These are phyloP conservation scores for Darevskia nairensis DNA, from an alignment of 2,797 vertebrate species.

Conservation along the genomic window DNA sequence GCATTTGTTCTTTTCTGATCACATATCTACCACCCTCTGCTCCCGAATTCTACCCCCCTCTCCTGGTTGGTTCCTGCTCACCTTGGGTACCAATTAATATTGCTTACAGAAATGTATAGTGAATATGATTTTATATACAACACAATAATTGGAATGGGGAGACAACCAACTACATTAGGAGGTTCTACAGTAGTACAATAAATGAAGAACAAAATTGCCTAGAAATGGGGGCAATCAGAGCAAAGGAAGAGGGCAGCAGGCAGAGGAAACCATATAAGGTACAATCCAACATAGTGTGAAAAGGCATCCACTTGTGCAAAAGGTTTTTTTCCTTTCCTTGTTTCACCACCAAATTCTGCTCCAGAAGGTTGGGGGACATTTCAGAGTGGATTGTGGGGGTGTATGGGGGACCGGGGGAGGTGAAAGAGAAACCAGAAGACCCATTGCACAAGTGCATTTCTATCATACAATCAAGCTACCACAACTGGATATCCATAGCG, in stretches of 20 bases:
- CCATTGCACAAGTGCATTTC: too few relatives aligned
- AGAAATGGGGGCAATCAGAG: neutral
- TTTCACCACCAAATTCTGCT: too few relatives aligned
- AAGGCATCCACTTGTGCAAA: too few relatives aligned
- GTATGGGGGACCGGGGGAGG: too few relatives aligned
- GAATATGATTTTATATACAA: neutral
- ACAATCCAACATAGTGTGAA: too few relatives aligned
- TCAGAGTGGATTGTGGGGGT: too few relatives aligned
- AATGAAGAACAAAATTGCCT: neutral
- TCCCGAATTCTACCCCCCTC: neutral
- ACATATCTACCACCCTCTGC: neutral
- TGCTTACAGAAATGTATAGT: neutral
- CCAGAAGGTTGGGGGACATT: too few relatives aligned
- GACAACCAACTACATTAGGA: neutral
- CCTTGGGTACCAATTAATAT: neutral
- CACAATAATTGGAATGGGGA: neutral
- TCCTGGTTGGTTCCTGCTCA: neutral
- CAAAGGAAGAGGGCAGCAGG: neutral
- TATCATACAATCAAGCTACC: too few relatives aligned
- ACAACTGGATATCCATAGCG: too few relatives aligned
- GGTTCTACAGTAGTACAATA: neutral
- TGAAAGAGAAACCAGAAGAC: too few relatives aligned
- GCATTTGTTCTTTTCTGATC: neutral
- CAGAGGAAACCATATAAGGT: neutral
- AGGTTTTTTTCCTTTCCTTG: too few relatives aligned